These are phyloP conservation scores for Drosophila bifasciata DNA, from an alignment of 1,140 invertebrate genomes.

Conservation along the genomic window DNA sequence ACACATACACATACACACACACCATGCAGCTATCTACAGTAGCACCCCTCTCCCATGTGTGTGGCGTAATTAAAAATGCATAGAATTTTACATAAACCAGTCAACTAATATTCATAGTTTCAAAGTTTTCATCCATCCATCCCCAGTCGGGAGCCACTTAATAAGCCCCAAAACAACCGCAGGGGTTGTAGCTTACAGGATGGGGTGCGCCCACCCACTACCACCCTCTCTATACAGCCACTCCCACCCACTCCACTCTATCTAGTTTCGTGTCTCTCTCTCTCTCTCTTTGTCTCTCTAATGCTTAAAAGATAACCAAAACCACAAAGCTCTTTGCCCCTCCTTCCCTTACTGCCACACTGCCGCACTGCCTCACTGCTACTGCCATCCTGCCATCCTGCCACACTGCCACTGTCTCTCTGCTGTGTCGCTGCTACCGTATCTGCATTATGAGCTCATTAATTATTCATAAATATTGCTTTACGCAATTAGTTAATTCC, in stretches of 20 bases:
- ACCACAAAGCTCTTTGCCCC: slow-evolving; percentile 22
- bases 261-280: no score
- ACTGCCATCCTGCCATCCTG: no score
- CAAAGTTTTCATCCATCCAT: slow-evolving; percentile 30
- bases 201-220: no score
- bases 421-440: neutral
- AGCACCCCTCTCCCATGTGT: neutral
- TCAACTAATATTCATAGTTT: slow-evolving; percentile 66
- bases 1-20: neutral
- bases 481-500: slow-evolving; percentile 76
- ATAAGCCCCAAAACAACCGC: slow-evolving; percentile 25
- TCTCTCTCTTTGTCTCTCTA: neutral
- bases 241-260: no score
- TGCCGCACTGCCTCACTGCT: neutral
- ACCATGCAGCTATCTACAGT: neutral
- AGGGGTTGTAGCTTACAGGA: no score
- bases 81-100: slow-evolving; percentile 64
- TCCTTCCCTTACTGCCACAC: neutral
- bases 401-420: no score
- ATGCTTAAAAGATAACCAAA: slow-evolving; percentile 53
- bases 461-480: slow-evolving; percentile 79
- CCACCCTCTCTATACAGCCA: no score
- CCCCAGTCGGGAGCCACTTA: slow-evolving; percentile 24
- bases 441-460: slow-evolving; percentile 68
- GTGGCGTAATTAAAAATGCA: slow-evolving; percentile 57